Base-by-base conservation (phyloP, 2,113 vertebrate species). In the Crotalus tigris region DNA sequence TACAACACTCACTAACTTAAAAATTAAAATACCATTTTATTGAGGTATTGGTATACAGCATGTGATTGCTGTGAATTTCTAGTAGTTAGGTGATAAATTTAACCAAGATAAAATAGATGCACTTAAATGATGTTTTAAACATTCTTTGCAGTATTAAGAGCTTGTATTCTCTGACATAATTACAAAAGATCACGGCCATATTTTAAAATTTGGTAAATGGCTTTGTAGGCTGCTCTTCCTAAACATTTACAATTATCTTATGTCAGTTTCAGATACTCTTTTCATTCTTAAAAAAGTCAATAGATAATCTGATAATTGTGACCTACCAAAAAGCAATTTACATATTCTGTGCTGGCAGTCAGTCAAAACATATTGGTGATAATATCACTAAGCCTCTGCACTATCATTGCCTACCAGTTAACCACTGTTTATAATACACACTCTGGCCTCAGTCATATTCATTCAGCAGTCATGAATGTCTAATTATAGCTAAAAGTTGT, bases 191-290 rank as follows among this genome's bases (percentile, higher is more conserved):
- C 33, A 86, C 23, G 10, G 0, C 0, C 89, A 44, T 85, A 93
- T 61, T 93, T 90, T 88, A 69, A 39, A 93, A 69, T 94, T 93
- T 92, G 97, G 93, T 93, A 93, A 89, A 49, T 46, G 95, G 69
- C 64, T 91, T 89, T 93, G 39, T 95, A 92, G 95, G 75, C 94
- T 92, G 24, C 33, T 87, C 90, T 95, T 94, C 59, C 95, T 93
- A n/a, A 94, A 94, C 81, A 88, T 92, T 95, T 96, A 81, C 2
- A n/a, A 94, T 95, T 91, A 86, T 93, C 95, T 93, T 90, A 95
- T 94, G 91, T 93, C 92, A 58, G 85, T 85, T 95, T 19, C 88
- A 13, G 93, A 94, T 55, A 96, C 97, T 95, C 89, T 94, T 10
- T 93, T 91, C 89, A 88, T 91, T 58, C 87, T 92, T 92, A 61